A percentile compares a stretch with the other conserved stretches of the same genome.
phyloP scores from a whole-genome alignment of 2,888 invertebrate species.

The Callimorpha dominula region DNA sequence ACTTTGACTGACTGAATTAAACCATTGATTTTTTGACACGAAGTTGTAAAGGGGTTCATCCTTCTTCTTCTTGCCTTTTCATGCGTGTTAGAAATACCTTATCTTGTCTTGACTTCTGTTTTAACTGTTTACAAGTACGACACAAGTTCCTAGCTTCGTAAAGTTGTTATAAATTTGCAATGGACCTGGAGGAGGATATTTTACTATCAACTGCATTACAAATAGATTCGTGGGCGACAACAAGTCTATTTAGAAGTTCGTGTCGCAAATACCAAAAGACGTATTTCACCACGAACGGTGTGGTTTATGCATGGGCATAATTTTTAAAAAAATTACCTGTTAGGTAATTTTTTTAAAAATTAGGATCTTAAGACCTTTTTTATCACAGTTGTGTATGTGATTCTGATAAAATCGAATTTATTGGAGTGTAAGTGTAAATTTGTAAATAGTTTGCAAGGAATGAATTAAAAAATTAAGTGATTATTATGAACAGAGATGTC shows the following conservation, averaged over 20 bases:
- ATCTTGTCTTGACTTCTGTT: neutral
- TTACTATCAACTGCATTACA: neutral
- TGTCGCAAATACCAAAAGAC: neutral
- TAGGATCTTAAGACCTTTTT: too few relatives aligned
- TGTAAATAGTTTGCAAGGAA: too few relatives aligned
- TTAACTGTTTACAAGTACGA: neutral
- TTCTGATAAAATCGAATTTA: neutral
- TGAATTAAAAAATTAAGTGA: too few relatives aligned
- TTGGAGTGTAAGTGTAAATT: neutral
- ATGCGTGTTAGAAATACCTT: neutral
- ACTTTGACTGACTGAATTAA: too few relatives aligned
- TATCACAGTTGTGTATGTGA: too few relatives aligned
- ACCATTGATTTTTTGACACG: too few relatives aligned
- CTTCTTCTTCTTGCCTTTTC: neutral
- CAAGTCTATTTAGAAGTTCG: neutral
- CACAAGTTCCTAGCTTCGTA: neutral
- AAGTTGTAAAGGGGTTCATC: neutral
- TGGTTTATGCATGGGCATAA: neutral
- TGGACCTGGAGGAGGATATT: too few relatives aligned
- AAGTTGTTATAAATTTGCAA: neutral
- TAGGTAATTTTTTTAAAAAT: too few relatives aligned
- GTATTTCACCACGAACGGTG: neutral
- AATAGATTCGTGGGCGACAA: neutral
- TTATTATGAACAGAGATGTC: too few relatives aligned
- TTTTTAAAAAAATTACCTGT: too few relatives aligned